Percentiles rank a stretch among this genome's conserved stretches.
These are phyloP conservation scores for Sciurus niger DNA, from an alignment of 2,113 vertebrate species.

Conservation along the genomic window DNA sequence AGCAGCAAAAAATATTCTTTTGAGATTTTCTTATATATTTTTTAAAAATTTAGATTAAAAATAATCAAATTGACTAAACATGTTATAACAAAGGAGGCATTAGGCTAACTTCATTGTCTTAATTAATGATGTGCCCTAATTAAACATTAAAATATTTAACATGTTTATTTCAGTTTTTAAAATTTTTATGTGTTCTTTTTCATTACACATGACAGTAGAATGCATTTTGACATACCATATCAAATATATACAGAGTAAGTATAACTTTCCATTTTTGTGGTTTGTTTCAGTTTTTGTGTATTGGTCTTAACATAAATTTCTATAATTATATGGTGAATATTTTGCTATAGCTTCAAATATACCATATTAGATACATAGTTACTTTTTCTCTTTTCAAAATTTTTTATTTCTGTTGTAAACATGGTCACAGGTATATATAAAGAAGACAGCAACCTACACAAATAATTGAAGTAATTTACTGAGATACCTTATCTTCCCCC, in stretches of 20 bases:
- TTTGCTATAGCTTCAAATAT: constrained; percentile 3
- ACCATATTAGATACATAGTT: not conserved
- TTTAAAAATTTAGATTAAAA: not conserved
- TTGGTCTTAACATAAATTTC: not conserved
- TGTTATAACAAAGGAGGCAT: constrained; percentile 5
- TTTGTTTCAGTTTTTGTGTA: not conserved
- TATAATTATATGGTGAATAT: not conserved
- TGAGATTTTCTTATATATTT: not conserved
- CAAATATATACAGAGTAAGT: no score
- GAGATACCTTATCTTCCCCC: not conserved
- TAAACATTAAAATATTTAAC: constrained; percentile 13
- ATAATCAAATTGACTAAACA: constrained; percentile 3
- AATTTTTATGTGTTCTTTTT: not conserved
- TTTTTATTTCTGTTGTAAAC: not conserved
- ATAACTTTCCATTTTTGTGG: no score
- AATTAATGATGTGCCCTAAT: not conserved
- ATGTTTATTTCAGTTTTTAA: not conserved
- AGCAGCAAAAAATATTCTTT: not conserved
- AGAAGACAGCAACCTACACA: not conserved
- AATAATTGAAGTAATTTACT: constrained; percentile 20
- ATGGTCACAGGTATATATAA: not conserved
- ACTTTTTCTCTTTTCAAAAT: not conserved
- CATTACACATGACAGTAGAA: no score
- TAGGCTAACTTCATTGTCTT: not conserved
- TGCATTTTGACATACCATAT: no score